Base-by-base conservation (phyloP, 1,140 invertebrate genomes). In the Harlomillsia oculata region DNA sequence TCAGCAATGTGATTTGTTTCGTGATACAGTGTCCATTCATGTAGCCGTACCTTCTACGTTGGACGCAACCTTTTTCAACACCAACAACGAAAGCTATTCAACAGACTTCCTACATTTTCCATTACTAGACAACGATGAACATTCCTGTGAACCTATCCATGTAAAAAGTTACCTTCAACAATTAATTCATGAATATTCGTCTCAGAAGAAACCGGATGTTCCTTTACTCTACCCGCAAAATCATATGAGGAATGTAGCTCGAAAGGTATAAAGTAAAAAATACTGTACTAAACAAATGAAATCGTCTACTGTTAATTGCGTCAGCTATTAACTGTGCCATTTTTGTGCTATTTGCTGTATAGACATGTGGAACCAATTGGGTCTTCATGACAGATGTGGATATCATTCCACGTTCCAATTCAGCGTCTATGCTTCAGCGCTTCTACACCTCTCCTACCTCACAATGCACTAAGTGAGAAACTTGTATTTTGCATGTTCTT, bases 381-480 rank as follows among this genome's bases (percentile, higher is more conserved):
- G 83, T 89, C 5, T 89, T 89, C 64, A 70, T 89, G 3, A 87
- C 85, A 0, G 89, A 92, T 69, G 80, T 91, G 2, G 89, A 92
- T 70, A 86, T 91, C 30, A 80, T 91, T 23, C 87, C 88, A 0
- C 82, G 81, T 58, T 73, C 70, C 37, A 79, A 81, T 52, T 74
- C 84, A 71, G 79, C 82, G 0, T 73, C 77, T 8, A 72, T 75
- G 0, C 70, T 92, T 25, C 80, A 87, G 59, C 72, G 76, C 9
- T 92, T 91, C 39, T 55, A 63, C 30, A 26, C 44, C 1, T 54
- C 34, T 13, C 52, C 48, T 13, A 29, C 14, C 29, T 43, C 61
- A 11, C 45, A 48, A 48, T 28, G 28, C 6, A 32, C 45, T 20
- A 59, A 56, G 25, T 63, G 61, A n/a, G n/a, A n/a, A n/a, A n/a